Conservation (phyloP, 92 coral and sea anemone genomes). For the Phenganax subtilis region DNA sequence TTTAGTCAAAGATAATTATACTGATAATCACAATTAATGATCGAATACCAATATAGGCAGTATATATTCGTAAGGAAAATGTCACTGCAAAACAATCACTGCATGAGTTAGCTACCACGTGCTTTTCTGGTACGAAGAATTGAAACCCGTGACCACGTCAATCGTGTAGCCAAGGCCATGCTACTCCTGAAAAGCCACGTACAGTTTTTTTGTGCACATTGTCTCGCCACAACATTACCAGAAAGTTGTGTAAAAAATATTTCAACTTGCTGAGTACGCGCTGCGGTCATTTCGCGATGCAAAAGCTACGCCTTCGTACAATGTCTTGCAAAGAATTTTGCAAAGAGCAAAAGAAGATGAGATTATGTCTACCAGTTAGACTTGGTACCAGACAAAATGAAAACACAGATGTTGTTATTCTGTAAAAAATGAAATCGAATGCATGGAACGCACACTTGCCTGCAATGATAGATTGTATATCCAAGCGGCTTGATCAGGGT, state of each 20-base stretch:
- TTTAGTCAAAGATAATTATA: neutral
- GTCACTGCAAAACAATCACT: neutral
- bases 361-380: neutral
- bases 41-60: neutral
- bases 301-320: too few relatives aligned
- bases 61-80: neutral
- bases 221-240: too few relatives aligned
- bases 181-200: too few relatives aligned
- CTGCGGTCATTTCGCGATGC: too few relatives aligned
- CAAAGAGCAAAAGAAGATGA: neutral
- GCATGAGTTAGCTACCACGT: neutral
- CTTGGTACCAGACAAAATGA: neutral
- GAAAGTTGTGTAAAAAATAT: too few relatives aligned
- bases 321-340: too few relatives aligned
- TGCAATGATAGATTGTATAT: neutral
- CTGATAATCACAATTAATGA: neutral
- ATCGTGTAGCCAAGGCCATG: too few relatives aligned
- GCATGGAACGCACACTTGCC: neutral
- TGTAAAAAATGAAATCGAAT: neutral
- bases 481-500: neutral
- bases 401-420: neutral
- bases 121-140: too few relatives aligned
- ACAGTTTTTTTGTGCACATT: too few relatives aligned
- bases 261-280: too few relatives aligned
- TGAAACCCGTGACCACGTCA: too few relatives aligned